These are phyloP conservation scores for Apamea monoglypha DNA, from an alignment of 2,888 invertebrate species.

Conservation along the genomic window DNA sequence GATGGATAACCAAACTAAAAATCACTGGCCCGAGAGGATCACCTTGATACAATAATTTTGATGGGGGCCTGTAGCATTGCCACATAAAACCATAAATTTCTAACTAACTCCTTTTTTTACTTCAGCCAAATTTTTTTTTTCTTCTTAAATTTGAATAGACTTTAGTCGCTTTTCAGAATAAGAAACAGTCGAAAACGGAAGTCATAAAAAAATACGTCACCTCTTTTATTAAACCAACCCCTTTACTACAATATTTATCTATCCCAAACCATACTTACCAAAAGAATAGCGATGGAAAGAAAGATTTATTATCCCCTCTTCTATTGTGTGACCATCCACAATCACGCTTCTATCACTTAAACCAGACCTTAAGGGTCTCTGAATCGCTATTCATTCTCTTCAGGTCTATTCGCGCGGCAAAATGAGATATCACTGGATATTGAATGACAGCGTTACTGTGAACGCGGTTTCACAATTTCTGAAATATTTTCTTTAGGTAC, in stretches of 20 bases:
- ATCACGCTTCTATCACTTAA: conserved; percentile 67
- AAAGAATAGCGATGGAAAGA: conserved; percentile 17
- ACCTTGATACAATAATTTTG: too few relatives aligned
- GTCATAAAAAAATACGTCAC: not conserved
- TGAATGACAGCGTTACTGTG: conserved; percentile 84
- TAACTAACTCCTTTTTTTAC: too few relatives aligned
- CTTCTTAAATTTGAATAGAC: too few relatives aligned
- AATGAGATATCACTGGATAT: conserved; percentile 89
- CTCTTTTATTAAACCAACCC: not conserved
- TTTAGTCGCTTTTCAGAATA: too few relatives aligned
- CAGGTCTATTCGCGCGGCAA: conserved; percentile 83
- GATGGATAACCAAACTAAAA: too few relatives aligned
- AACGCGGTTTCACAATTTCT: conserved; percentile 72
- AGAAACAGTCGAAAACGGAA: too few relatives aligned
- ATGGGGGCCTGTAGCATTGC: too few relatives aligned
- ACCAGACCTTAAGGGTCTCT: conserved; percentile 71
- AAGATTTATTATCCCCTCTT: conserved; percentile 19
- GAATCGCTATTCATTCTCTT: conserved; percentile 81
- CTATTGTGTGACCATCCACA: conserved; percentile 22
- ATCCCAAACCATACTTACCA: conserved; percentile 5
- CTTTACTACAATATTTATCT: conserved; percentile 22
- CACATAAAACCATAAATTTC: too few relatives aligned
- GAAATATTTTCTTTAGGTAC: conserved; percentile 47
- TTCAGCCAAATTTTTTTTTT: too few relatives aligned
- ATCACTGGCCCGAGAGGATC: too few relatives aligned